Conservation (phyloP, 1,140 invertebrate species). For the Drosophila lowei region DNA sequence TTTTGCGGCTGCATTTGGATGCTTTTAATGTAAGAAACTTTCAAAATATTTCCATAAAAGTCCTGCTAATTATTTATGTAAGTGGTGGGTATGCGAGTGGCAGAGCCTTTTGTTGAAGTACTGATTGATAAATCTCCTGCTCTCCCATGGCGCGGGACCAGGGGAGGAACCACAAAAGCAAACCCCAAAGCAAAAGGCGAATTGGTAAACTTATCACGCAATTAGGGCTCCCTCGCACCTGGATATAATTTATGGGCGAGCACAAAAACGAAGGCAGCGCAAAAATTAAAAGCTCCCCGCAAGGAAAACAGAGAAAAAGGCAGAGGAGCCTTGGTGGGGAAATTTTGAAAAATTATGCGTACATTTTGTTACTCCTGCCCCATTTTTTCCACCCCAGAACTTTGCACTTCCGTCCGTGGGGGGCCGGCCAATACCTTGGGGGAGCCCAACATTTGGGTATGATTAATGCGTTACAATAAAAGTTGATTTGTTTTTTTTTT, state of each 20-base stretch:
- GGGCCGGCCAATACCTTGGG: slow-evolving; percentile 23
- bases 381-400: slow-evolving; percentile 33
- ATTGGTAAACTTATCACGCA: slow-evolving; percentile 78
- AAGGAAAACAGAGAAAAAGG: slow-evolving; percentile 4
- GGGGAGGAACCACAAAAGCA: slow-evolving; percentile 47
- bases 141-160: neutral
- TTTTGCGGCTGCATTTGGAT: neutral
- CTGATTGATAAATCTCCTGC: slow-evolving; percentile 31
- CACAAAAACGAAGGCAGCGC: slow-evolving; percentile 52
- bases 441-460: slow-evolving; percentile 44
- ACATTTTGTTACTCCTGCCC: slow-evolving; percentile 1
- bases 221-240: slow-evolving; percentile 67
- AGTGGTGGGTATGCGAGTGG: neutral
- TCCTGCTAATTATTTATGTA: no score
- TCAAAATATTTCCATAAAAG: no score
- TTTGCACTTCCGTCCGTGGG: slow-evolving; percentile 48
- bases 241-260: slow-evolving; percentile 61
- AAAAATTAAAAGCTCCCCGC: slow-evolving; percentile 49
- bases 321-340: neutral
- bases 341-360: slow-evolving; percentile 53
- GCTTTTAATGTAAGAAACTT: no score
- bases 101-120: slow-evolving; percentile 6
- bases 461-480: slow-evolving; percentile 79
- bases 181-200: slow-evolving; percentile 38
- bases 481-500: slow-evolving; percentile 69